A percentile compares a stretch with the other conserved stretches of the same genome.
phyloP scores from a whole-genome alignment of 37 sponge, comb jelly and placozoan species.

The Geodia barretti region DNA sequence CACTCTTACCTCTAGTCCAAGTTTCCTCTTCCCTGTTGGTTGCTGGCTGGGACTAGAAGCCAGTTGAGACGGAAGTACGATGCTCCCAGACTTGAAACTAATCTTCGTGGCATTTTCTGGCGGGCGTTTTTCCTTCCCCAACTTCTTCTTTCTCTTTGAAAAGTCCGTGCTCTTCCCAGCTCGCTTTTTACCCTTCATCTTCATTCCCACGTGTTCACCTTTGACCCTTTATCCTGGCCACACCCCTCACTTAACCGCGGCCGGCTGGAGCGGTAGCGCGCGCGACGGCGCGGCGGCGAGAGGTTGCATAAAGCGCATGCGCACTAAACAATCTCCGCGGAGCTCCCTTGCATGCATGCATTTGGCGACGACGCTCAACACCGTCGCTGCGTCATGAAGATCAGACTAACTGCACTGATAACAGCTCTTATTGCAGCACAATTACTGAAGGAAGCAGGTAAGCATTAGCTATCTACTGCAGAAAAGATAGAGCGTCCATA shows the following conservation, averaged over 20 bases:
- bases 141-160: slow-evolving; percentile 56
- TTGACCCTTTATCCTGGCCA: not conserved
- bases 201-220: not conserved
- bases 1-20: slow-evolving; percentile 37
- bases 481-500: too few species aligned
- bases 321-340: too few species aligned
- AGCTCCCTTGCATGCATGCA: too few species aligned
- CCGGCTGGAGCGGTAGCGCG: too few species aligned
- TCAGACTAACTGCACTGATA: too few species aligned
- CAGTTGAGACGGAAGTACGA: slow-evolving; percentile 56
- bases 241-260: too few species aligned
- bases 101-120: slow-evolving; percentile 58
- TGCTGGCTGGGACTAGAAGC: not conserved
- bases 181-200: not conserved
- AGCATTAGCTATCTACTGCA: too few species aligned
- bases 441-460: too few species aligned
- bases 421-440: too few species aligned
- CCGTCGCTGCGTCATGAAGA: too few species aligned
- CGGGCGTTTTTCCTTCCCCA: slow-evolving; percentile 60
- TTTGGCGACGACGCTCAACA: too few species aligned
- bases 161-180: slow-evolving; percentile 27
- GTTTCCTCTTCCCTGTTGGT: slow-evolving; percentile 51
- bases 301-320: not conserved
- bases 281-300: too few species aligned
- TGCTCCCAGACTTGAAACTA: slow-evolving; percentile 44